Evolutionary conservation across 2,113 vertebrate species (phyloP).

Genomic region (Nycticorax nycticorax): DNA sequence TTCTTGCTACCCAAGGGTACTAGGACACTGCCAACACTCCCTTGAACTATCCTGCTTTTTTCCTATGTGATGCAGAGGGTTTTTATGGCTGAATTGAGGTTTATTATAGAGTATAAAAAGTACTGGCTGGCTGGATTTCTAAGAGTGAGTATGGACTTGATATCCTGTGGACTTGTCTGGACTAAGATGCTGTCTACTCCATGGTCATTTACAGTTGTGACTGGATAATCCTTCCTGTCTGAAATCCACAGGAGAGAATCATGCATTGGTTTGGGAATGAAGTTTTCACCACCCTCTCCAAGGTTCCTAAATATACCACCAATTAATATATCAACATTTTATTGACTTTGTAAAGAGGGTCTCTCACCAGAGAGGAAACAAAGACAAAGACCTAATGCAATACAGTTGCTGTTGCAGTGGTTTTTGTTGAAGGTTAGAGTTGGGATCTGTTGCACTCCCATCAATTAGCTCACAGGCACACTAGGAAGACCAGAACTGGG

Average conservation of each 20-base stretch:
- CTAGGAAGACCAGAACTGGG: background rate
- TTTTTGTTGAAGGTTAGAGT: background rate
- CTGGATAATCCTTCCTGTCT: background rate
- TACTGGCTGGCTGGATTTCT: background rate
- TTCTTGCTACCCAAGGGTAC: background rate
- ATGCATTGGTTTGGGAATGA: background rate
- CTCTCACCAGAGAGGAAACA: background rate
- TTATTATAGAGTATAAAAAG: background rate
- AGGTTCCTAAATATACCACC: background rate
- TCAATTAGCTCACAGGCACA: background rate
- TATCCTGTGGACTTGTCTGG: background rate
- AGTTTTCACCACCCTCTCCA: background rate
- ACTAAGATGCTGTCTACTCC: background rate
- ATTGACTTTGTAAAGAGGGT: background rate
- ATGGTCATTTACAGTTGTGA: background rate
- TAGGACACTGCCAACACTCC: background rate
- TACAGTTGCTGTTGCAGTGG: accelerated
- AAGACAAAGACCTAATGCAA: background rate
- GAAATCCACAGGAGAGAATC: background rate
- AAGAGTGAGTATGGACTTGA: background rate
- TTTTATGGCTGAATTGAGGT: background rate
- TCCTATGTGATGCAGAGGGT: background rate
- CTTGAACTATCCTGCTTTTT: background rate
- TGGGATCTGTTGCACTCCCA: background rate
- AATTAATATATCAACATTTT: background rate